Evolutionary conservation across 2,113 vertebrate genomes (phyloP), one percentile per base, ranked within the genome.

Genomic region (Epinephelus lanceolatus): DNA sequence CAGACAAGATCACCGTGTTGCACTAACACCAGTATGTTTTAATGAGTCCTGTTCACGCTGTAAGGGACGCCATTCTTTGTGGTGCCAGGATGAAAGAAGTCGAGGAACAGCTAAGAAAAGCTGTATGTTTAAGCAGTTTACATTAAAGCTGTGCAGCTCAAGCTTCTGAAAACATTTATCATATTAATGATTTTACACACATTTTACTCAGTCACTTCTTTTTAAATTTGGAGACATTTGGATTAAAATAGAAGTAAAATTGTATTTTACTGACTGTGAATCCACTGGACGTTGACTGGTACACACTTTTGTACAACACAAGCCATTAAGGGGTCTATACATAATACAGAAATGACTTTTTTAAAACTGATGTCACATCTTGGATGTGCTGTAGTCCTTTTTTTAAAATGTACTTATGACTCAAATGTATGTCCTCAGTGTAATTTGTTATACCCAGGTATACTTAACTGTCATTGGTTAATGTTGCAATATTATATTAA

Each of bases 221-320:
- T 67, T 67, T 63, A 1, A 55, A 52, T 19, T 33, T n/a, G 6
- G 27, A 52, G 21, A 45, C 45, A 55, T 67, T 80, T 86, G 45
- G 2, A 65, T 53, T 47, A 17, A 69, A 49, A 23, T 75, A 51
- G 12, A 65, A 27, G 12, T 80, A 12, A 68, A 40, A 19, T 13
- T 68, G 61, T 71, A 73, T 76, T 66, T 71, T 67, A 37, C 21
- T 75, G 71, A 71, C 45, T 76, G 73, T 84, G 33, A 88, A 73
- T 25, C 14, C 19, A 47, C 14, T 83, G n/a, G 47, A 19, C 23
- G 70, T 63, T 60, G 30, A 71, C 15, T 49, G 15, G 5, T 52
- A 62, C 61, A 40, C 33, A 72, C 30, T 70, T 88, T 83, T 71
- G 15, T 82, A 67, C 23, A 45, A 60, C 23, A 84, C 0, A 70